A percentile compares a stretch with the other conserved stretches of the same genome.
phyloP scores from a whole-genome alignment of 2,113 vertebrate species.

The Crotalus tigris region DNA sequence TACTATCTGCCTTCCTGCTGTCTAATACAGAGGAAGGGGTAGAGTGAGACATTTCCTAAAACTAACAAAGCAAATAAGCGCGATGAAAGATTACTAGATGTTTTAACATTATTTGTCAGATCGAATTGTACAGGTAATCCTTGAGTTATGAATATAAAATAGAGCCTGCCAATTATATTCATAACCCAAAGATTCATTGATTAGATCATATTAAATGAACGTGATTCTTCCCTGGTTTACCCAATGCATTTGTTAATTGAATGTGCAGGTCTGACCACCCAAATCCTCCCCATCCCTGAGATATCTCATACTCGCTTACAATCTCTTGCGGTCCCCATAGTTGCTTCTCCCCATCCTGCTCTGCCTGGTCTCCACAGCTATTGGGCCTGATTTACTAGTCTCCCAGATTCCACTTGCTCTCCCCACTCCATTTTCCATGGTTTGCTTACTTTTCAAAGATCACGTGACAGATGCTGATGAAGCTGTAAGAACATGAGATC shows the following conservation, averaged over 20 bases:
- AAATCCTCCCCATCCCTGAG: no score
- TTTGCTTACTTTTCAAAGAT: not conserved
- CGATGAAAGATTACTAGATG: not conserved
- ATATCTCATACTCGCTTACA: not conserved
- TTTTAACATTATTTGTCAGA: not conserved
- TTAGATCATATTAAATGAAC: no score
- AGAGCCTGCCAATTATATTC: not conserved
- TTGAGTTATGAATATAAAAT: not conserved
- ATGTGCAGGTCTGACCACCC: not conserved
- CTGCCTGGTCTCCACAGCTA: not conserved
- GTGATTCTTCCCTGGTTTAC: no score
- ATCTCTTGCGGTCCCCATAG: not conserved
- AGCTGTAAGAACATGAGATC: not conserved
- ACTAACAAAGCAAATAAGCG: not conserved
- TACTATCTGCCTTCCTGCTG: not conserved
- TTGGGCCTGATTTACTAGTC: not conserved
- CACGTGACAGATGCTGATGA: not conserved
- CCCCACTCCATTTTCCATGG: not conserved
- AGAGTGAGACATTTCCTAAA: not conserved
- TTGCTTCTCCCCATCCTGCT: not conserved
- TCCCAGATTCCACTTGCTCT: not conserved
- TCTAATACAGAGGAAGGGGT: no score
- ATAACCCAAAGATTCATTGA: not conserved
- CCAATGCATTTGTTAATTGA: not conserved
- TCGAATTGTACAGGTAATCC: not conserved